Evolutionary conservation across 2,888 invertebrate species (phyloP), one percentile per base, ranked within the genome.

Genomic region (Synergus gifuensis): DNA sequence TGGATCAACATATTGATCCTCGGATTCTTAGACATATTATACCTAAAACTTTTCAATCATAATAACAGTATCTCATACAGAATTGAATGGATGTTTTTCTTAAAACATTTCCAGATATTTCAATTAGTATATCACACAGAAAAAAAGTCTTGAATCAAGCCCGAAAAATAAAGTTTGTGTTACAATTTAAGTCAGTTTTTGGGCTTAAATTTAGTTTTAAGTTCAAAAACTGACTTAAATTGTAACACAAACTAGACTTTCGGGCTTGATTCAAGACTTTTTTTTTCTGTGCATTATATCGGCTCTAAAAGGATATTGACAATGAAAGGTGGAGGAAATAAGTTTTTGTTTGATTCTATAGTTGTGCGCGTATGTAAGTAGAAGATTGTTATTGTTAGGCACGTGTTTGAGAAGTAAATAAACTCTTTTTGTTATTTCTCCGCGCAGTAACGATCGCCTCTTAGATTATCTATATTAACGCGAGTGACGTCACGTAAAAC

Each of bases 401-500:
- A 73, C 69, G 69, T 69, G 69, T 54, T 36, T 28, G 22, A 36
- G 49, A 16, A 73, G 49, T 54, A 73, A 73, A 54, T 54, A 73
- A 73, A 73, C 49, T 14, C 22, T 73, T 49, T 67, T 69, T 73
- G 28, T 73, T n/a, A 46, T 49, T 73, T 8, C 22, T 54, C 49
- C 49, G 49, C 49, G 36, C 49, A 73, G 69, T 49, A 36, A 49
- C 46, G 46, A 73, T 4, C 16, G 14, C 14, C 22, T 14, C 36
- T 49, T 36, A 14, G 49, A 28, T 54, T 54, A 49, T 73, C 49
- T 73, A 73, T 54, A 73, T 73, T 54, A 54, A 7, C 49, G 49
- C 4, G 9, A 73, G 28, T 73, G 69, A 73, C 69, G 69, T 73
- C 49, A 73, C 28, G 28, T 49, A 73, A 73, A 54, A 73, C 36